These are phyloP conservation scores for Agonopterix subpropinquella DNA, from an alignment of 2,888 invertebrate species.

Conservation along the genomic window DNA sequence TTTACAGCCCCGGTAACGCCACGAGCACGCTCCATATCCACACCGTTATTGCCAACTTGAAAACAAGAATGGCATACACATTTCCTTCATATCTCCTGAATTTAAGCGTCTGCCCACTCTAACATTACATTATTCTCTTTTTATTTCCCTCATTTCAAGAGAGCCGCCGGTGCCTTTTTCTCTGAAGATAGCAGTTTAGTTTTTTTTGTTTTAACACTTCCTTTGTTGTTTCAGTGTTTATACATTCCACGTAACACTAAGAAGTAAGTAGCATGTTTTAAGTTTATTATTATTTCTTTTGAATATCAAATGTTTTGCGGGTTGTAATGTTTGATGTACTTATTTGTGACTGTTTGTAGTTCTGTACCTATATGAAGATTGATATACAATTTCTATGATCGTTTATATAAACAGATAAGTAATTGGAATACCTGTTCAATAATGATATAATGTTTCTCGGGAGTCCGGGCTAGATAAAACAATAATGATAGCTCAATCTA, in stretches of 20 bases:
- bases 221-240: conserved; percentile 2
- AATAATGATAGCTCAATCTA: too few species aligned
- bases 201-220: conserved; percentile 2
- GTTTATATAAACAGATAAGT: too few species aligned
- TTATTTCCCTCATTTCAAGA: conserved; percentile 31
- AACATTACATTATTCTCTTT: conserved; percentile 46
- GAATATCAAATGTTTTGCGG: too few species aligned
- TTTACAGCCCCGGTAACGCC: conserved; percentile 70
- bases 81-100: conserved; percentile 65
- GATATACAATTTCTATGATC: too few species aligned
- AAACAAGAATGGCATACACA: conserved; percentile 68
- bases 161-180: conserved; percentile 25
- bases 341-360: too few species aligned
- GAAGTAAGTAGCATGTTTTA: neutral
- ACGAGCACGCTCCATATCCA: conserved; percentile 69
- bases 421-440: too few species aligned
- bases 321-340: too few species aligned
- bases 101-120: conserved; percentile 57
- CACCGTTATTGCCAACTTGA: conserved; percentile 71
- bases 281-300: neutral
- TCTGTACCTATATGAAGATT: too few species aligned
- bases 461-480: too few species aligned
- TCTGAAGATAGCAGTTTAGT: conserved; percentile 12
- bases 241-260: neutral
- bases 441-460: too few species aligned